Conservation (phyloP, 1,140 invertebrate species). For the Globodera rostochiensis region DNA sequence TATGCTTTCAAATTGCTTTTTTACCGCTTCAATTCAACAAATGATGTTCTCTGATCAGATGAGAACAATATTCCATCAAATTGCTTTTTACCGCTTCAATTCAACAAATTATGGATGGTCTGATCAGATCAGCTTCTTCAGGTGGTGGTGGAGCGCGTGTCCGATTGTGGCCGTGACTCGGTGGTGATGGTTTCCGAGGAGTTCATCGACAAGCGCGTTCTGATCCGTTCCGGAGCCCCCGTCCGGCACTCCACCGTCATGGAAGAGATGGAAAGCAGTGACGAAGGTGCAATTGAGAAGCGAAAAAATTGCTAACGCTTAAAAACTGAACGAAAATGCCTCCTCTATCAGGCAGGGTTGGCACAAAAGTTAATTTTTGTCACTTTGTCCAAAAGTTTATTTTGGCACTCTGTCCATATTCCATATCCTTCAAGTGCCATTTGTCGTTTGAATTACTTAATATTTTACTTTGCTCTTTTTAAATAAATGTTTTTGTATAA, state of each 20-base stretch:
- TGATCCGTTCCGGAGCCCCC: conserved; percentile 19
- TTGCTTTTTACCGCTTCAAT: not conserved
- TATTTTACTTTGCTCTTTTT: not conserved
- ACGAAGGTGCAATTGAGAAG: conserved; percentile 7
- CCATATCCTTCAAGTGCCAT: too few relatives aligned
- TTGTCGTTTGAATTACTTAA: not conserved
- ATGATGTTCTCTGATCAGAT: not conserved
- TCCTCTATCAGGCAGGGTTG: too few relatives aligned
- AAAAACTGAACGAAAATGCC: too few relatives aligned
- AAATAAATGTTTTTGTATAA: not conserved
- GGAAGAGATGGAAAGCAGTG: conserved; percentile 27
- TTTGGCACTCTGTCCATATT: too few relatives aligned
- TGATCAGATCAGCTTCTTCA: conserved; percentile 5
- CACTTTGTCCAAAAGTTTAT: too few relatives aligned
- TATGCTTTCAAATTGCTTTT: not conserved
- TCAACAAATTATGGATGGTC: not conserved
- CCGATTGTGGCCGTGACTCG: conserved; percentile 46
- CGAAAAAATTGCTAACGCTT: not conserved
- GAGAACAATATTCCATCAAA: not conserved
- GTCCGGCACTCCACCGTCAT: conserved; percentile 25
- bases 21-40: not conserved
- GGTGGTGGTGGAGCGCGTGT: conserved; percentile 55
- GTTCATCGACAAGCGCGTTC: conserved; percentile 35
- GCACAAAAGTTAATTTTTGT: too few relatives aligned
- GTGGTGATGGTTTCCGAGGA: conserved; percentile 51